These are phyloP conservation scores for Tapirus terrestris DNA, from an alignment of 2,113 vertebrate species.

Conservation along the genomic window DNA sequence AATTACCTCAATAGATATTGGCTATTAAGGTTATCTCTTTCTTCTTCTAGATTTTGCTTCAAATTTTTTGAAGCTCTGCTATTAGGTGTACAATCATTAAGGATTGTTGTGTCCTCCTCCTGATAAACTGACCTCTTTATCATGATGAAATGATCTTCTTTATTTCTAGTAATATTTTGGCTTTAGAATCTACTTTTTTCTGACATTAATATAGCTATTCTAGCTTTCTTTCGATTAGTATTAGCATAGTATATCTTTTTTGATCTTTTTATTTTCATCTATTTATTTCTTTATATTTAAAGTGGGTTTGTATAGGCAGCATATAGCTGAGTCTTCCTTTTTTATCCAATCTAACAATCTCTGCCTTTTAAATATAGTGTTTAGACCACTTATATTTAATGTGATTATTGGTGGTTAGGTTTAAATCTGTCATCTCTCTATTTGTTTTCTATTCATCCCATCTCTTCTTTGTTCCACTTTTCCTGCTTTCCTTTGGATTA, in stretches of 20 bases:
- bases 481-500: neutral
- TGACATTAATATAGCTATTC: neutral
- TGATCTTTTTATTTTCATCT: neutral
- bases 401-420: neutral
- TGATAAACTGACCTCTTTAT: neutral
- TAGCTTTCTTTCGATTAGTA: constrained; percentile 24
- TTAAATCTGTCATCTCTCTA: neutral
- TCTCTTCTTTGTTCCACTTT: neutral
- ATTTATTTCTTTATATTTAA: constrained; percentile 56
- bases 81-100: neutral
- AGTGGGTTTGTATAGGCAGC: neutral
- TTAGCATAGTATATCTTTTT: neutral
- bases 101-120: neutral
- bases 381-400: neutral
- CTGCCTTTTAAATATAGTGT: constrained; percentile 8
- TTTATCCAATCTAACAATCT: neutral
- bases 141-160: neutral
- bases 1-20: neutral
- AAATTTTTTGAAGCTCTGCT: neutral
- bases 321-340: neutral
- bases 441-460: neutral
- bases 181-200: neutral
- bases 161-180: neutral
- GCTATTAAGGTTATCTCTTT: neutral
- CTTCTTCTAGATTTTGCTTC: neutral